Base-by-base conservation (phyloP, 2,888 invertebrate species). In the Microctonus hyperodae region DNA sequence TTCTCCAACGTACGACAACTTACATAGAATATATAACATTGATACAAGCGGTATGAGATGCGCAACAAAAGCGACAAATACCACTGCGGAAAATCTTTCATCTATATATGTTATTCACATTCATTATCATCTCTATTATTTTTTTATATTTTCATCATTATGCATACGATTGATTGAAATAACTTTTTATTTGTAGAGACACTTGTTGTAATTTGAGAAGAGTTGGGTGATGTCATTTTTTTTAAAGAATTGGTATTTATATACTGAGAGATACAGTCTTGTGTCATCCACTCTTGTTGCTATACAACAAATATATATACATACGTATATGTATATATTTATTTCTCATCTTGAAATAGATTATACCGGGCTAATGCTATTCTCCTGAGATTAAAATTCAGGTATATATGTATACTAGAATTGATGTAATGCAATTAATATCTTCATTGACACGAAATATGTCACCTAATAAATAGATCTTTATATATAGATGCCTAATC, bases 1-100 rank as follows among this genome's bases (percentile, higher is more conserved):
- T 28, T 40, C 11, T 35, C 37, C 22, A 22, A 6, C 31, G 56
- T 51, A 67, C 60, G 70, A 68, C 67, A 56, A 65, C 69, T 79
- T 70, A 65, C 75, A 16, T 16, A 44, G 63, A 79, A 50, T 23
- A 37, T 22, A 23, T 40, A 35, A 48, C 76, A 72, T 67, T 81
- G 20, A 16, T 20, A 10, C 7, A 10, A 16, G 4, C 16, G 11
- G 7, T 33, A 31, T 16, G 16, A 55, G 33, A 55, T 10, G 51
- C 13, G 13, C 11, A 51, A 51, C 22, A 25, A 51, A 51, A 51
- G 23, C 25, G 23, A 51, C 10, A 51, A 51, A 51, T 51, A 51
- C 51, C 51, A 22, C 2, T 11, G 51, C 5, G 23, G 25, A 51
- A n/a, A 51, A 51, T 51, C 51, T 51, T 23, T 51, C 51, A 25